Evolutionary conservation across 2,888 invertebrate genomes (phyloP).

Genomic region (Leistus spinibarbis): DNA sequence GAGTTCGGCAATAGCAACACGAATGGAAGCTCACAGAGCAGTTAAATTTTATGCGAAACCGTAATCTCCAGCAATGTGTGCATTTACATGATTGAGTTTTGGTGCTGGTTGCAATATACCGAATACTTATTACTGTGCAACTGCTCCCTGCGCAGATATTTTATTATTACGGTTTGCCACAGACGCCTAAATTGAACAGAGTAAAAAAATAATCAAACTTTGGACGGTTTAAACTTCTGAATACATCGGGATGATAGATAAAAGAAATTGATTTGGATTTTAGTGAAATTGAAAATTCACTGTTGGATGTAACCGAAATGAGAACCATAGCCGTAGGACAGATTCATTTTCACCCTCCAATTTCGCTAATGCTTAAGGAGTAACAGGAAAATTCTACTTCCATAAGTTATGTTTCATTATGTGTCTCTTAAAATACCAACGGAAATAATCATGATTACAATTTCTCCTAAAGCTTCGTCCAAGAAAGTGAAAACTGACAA

Average conservation of each 20-base stretch:
- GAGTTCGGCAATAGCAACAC: neutral
- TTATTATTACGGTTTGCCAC: neutral
- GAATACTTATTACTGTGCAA: neutral
- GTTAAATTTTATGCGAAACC: conserved; percentile 4
- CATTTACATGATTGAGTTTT: conserved; percentile 22
- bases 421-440: too few species aligned
- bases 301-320: neutral
- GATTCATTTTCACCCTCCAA: too few species aligned
- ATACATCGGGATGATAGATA: neutral
- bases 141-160: neutral
- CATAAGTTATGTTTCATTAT: too few species aligned
- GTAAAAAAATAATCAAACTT: neutral
- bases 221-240: neutral
- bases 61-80: conserved; percentile 12
- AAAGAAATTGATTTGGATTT: conserved; percentile 29
- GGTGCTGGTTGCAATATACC: neutral
- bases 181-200: neutral
- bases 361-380: too few species aligned
- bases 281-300: conserved; percentile 25
- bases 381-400: too few species aligned
- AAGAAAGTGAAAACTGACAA: too few species aligned
- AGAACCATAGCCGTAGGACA: neutral
- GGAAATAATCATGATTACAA: too few species aligned
- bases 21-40: neutral
- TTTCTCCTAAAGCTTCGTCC: too few species aligned